Base-by-base conservation (phyloP, 2,888 invertebrate species). In the Eilema sororculum region DNA sequence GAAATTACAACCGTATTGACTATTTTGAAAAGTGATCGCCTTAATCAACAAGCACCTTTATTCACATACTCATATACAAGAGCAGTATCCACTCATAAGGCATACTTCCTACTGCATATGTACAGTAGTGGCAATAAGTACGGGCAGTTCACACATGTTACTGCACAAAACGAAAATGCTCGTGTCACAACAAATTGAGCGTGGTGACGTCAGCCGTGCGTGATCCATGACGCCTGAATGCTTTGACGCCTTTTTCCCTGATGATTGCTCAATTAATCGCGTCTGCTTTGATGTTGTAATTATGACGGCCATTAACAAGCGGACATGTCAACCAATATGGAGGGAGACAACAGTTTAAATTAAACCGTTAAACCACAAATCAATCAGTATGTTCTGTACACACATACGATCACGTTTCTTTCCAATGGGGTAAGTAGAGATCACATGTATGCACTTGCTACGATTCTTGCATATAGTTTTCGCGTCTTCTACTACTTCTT, bases 201-300 rank as follows among this genome's bases (percentile, higher is more conserved):
- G 89, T 86, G 86, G 63, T 81, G 87, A 86, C 86, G 90, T 89
- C 86, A 90, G 80, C 73, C 83, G 66, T 52, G 72, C 72, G 60
- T 72, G 82, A 82, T 73, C 85, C 88, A 84, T 88, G 88, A 86
- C 86, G 84, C 68, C 63, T 76, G 79, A 80, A 80, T 82, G 81
- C 84, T 84, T 82, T 77, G 81, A 79, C 80, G 78, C 78, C 79
- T 78, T 80, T 80, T 82, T 78, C 85, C 86, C 87, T 85, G 81
- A 81, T 87, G 85, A 86, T 86, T 88, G 90, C 89, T 90, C 91
- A 91, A 92, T 93, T 91, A 90, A 90, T 87, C 85, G 83, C 86
- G 82, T 71, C 81, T 75, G 86, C 89, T 93, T 93, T 93, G 93
- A 93, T 87, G 92, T 92, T 65, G 76, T 82, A 78, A 80, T 83